Evolutionary conservation across 1,140 invertebrate species (phyloP), one percentile per base, ranked within the genome.

Genomic region (Bemisia tabaci): DNA sequence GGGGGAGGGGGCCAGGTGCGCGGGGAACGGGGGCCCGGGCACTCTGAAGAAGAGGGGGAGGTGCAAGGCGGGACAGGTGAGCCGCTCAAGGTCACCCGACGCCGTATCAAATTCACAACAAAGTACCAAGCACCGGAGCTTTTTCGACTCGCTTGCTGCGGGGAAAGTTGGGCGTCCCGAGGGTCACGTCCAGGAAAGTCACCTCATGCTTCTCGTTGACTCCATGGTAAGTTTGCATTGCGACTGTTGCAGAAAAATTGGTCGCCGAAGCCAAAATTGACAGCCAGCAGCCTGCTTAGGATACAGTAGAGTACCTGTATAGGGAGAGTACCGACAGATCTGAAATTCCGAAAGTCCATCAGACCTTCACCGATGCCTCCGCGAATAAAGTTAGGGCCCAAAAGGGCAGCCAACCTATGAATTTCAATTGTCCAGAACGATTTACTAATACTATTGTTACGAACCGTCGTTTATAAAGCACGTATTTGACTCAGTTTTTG

Each of bases 1-100:
- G 66, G 23, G 25, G 66, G 27, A 62, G 66, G n/a, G 60, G 66
- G 17, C 12, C 25, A 60, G 60, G 0, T 1, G 33, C 24, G n/a
- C 21, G 33, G 62, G 22, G 27, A 12, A 25, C 22, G 26, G 62
- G 12, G 12, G 33, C 33, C 24, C n/a, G n/a, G n/a, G n/a, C n/a
- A n/a, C n/a, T n/a, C n/a, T n/a, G n/a, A n/a, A n/a, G 22, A 21
- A 39, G 5, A n/a, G 60, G 60, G 60, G 22, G 22, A 61, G 60
- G 60, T 11, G n/a, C 5, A 61, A 61, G 60, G 60, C 22, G 22
- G 22, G n/a, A 25, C 60, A 61, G 24, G 60, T 22, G 60, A 22
- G 5, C n/a, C n/a, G 5, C 60, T 25, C 60, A 48, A 48, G 33
- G 33, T 48, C 33, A 48, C 33, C 33, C 33, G 33, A 17, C 33